phyloP scores from a whole-genome alignment of 2,797 vertebrate genomes.

The Pelochelys cantorii region DNA sequence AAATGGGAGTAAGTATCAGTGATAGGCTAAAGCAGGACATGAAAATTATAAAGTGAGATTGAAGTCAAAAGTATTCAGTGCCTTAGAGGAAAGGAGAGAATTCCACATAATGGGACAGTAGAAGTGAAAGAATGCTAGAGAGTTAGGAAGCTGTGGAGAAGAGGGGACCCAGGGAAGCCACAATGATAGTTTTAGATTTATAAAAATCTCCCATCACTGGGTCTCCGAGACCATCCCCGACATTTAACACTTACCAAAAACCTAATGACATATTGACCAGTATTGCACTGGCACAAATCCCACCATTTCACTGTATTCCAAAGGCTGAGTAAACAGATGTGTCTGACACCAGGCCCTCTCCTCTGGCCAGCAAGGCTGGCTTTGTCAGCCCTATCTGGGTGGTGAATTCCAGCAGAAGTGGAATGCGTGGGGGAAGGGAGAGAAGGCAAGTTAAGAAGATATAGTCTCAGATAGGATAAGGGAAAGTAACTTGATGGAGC shows the following conservation, averaged over 20 bases:
- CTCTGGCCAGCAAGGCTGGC: constrained; percentile 55
- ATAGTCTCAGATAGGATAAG: not conserved
- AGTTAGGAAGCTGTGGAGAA: not conserved
- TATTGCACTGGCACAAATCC: not conserved
- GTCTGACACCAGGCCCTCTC: not conserved
- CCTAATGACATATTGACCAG: not conserved
- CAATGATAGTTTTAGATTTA: not conserved
- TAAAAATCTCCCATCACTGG: constrained; percentile 6
- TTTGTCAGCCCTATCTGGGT: constrained; percentile 56
- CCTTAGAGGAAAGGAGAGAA: not conserved
- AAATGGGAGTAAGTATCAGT: not conserved
- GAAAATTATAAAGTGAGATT: not conserved
- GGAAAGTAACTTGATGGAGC: not conserved
- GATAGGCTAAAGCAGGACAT: not conserved
- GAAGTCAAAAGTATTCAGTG: not conserved
- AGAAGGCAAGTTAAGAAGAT: not conserved
- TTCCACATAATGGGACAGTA: not conserved
- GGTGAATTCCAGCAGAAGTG: constrained; percentile 50
- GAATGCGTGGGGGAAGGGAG: not conserved
- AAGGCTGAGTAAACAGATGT: constrained; percentile 61
- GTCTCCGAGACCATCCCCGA: not conserved
- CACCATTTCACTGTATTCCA: not conserved
- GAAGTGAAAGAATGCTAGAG: constrained; percentile 10
- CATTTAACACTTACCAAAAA: not conserved
- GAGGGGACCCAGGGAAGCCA: not conserved